Evolutionary conservation across 2,888 invertebrate species (phyloP).

Genomic region (Erpobdella octoculata): DNA sequence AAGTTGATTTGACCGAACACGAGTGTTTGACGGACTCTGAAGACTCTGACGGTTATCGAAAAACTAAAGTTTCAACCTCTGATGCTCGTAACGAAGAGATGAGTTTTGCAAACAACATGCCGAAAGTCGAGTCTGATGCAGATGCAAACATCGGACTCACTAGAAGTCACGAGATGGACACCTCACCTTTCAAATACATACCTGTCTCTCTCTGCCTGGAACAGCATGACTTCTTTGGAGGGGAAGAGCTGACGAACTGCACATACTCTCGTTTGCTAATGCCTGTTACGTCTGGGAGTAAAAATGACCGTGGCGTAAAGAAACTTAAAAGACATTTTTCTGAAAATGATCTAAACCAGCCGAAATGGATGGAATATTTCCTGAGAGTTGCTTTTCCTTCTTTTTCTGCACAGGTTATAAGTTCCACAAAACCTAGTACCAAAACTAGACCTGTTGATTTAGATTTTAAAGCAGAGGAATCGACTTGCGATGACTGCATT

Average conservation of each 20-base stretch:
- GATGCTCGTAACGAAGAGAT: too few relatives aligned
- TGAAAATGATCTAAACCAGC: not conserved
- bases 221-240: constrained; percentile 1
- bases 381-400: not conserved
- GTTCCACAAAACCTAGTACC: not conserved
- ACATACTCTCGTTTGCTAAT: not conserved
- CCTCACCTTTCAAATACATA: not conserved
- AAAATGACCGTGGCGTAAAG: not conserved
- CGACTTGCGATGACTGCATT: too few relatives aligned
- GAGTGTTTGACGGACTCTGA: too few relatives aligned
- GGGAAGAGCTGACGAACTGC: not conserved
- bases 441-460: too few relatives aligned
- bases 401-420: not conserved
- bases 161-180: not conserved
- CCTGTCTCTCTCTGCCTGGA: not conserved
- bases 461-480: too few relatives aligned
- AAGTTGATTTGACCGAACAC: too few relatives aligned
- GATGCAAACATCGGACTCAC: too few relatives aligned
- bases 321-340: not conserved
- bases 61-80: too few relatives aligned
- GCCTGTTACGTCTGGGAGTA: not conserved
- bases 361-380: not conserved
- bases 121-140: too few relatives aligned
- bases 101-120: too few relatives aligned
- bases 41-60: too few relatives aligned